phyloP scores from a whole-genome alignment of 2,888 invertebrate species.

The Molanna angustata region DNA sequence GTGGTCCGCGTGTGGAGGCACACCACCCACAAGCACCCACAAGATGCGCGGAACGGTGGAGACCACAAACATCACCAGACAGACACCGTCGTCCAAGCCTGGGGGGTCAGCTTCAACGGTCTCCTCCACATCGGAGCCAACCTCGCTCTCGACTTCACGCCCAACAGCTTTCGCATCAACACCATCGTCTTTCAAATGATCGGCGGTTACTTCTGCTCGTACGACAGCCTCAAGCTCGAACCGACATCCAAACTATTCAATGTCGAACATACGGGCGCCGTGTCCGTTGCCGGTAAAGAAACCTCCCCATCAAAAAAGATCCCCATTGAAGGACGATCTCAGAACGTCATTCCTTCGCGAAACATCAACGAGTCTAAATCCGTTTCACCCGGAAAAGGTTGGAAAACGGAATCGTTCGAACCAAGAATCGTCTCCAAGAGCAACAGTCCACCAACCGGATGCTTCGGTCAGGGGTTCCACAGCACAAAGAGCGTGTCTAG shows the following conservation, averaged over 20 bases:
- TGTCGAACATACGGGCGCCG: slow-evolving; percentile 5
- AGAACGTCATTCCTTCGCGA: slow-evolving; percentile 37
- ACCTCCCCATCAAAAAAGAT: slow-evolving; percentile 41
- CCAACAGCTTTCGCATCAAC: slow-evolving; percentile 66
- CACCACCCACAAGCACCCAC: slow-evolving; percentile 39
- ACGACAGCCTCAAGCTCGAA: slow-evolving; percentile 53
- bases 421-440: slow-evolving; percentile 49
- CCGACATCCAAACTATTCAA: slow-evolving; percentile 8
- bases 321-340: slow-evolving; percentile 35
- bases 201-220: slow-evolving; percentile 79
- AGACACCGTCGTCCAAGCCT: slow-evolving; percentile 69
- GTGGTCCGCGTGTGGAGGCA: slow-evolving; percentile 54
- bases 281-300: slow-evolving; percentile 42
- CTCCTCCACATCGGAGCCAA: slow-evolving; percentile 72
- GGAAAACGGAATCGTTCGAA: slow-evolving; percentile 42
- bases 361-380: slow-evolving; percentile 45
- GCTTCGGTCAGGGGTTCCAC: slow-evolving; percentile 46
- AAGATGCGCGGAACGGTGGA: neutral
- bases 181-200: slow-evolving; percentile 84
- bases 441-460: slow-evolving; percentile 47
- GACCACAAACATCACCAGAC: slow-evolving; percentile 46
- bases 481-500: slow-evolving; percentile 28
- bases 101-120: slow-evolving; percentile 84
- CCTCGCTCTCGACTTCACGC: slow-evolving; percentile 64
- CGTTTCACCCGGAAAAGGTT: slow-evolving; percentile 44